phyloP scores from a whole-genome alignment of 2,113 vertebrate species.

The Lathamus discolor region DNA sequence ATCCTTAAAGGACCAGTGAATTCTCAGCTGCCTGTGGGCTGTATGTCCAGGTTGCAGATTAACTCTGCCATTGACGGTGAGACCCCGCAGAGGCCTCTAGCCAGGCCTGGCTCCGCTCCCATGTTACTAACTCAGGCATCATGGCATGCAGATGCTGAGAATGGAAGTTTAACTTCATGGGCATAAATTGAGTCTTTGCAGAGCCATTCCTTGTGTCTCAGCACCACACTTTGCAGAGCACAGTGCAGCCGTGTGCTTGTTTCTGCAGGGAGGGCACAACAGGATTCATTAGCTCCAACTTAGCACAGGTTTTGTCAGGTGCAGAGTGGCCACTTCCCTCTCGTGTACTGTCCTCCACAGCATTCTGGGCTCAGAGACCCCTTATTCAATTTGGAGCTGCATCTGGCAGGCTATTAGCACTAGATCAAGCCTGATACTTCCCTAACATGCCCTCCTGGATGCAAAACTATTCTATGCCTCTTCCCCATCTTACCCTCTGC shows the following conservation, averaged over 20 bases:
- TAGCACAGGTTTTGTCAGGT: not conserved
- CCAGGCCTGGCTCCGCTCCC: not conserved
- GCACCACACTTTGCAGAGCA: not conserved
- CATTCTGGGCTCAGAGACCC: not conserved
- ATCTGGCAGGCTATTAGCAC: not conserved
- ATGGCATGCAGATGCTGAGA: not conserved
- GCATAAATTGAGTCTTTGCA: not conserved
- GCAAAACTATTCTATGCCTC: not conserved
- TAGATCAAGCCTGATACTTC: not conserved
- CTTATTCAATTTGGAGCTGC: not conserved
- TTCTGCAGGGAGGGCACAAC: not conserved
- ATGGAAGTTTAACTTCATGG: not conserved
- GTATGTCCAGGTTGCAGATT: not conserved
- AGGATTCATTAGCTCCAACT: not conserved
- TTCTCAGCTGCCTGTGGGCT: constrained; percentile 13
- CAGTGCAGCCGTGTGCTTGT: not conserved
- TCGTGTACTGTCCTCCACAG: not conserved
- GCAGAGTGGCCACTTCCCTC: not conserved
- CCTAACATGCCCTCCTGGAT: not conserved
- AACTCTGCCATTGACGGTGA: not conserved
- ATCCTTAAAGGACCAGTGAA: not conserved
- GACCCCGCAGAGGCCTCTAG: not conserved
- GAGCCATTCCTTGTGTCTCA: not conserved
- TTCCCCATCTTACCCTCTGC: not conserved
- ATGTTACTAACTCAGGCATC: accelerated